Evolutionary conservation across 2,888 invertebrate genomes (phyloP), one percentile per base, ranked within the genome.

Genomic region (Caenorhabditis sp.): DNA sequence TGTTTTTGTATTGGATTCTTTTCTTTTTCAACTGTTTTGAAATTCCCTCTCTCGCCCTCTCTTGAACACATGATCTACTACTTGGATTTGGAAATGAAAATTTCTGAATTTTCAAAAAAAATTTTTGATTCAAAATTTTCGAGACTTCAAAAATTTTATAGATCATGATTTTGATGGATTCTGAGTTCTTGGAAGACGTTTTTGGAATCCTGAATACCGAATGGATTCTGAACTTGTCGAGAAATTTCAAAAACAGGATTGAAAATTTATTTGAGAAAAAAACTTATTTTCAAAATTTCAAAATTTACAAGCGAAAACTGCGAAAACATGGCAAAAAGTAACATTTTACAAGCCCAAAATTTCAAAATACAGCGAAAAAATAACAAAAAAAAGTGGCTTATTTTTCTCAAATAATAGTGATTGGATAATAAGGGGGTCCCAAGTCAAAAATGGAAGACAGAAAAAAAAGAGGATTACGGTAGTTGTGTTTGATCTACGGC

Each of bases 251-350:
- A 1, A 38, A 38, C 31, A 35, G 16, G 19, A 38, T n/a, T 58
- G 12, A 59, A 22, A 35, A 59, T 59, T 59, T 58, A 58, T 58
- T 58, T 58, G 28, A 54, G 24, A 26, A 26, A 54, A 12, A 38
- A 14, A 26, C 19, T 4, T n/a, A n/a, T n/a, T n/a, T n/a, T n/a
- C n/a, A n/a, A n/a, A n/a, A n/a, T n/a, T n/a, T n/a, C 8, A 54
- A 56, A 58, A 31, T 12, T 58, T 31, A 58, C 28, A 58, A 58
- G 58, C 28, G 38, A 35, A 61, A 41, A 61, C n/a, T 19, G 12
- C 38, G 38, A 6, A 38, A 38, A 47, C 14, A 5, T 14, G 16
- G 14, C 12, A 8, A 49, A 49, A n/a, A 19, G 10, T 47, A 47
- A 49, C 24, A 26, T 22, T 19, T 58, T 31, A 58, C 58, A 58